Conservation (phyloP, 2,888 invertebrate species). For the Oscheius sp. region DNA sequence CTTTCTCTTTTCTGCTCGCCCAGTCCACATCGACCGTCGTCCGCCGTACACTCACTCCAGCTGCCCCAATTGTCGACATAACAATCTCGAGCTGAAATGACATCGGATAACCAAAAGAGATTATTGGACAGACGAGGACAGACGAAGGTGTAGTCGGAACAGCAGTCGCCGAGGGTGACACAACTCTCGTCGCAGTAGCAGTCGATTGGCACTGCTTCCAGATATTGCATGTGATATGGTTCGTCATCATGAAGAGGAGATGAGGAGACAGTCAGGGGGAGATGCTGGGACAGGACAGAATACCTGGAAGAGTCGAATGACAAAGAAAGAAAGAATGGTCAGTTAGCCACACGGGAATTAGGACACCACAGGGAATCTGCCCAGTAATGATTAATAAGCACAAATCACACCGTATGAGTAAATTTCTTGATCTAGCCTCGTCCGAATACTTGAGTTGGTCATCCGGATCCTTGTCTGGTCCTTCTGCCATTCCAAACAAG, state of each 20-base stretch:
- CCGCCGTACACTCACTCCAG: slow-evolving; percentile 60
- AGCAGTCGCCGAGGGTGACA: slow-evolving; percentile 65
- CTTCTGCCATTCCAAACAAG: slow-evolving; percentile 52
- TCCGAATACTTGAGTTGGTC: slow-evolving; percentile 48
- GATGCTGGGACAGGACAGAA: slow-evolving; percentile 61
- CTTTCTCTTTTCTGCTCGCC: slow-evolving; percentile 38
- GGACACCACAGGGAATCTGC: not conserved
- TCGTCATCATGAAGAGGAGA: slow-evolving; percentile 24
- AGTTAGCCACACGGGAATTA: not conserved
- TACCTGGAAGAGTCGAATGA: slow-evolving; percentile 50
- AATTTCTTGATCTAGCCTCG: slow-evolving; percentile 45
- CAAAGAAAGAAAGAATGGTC: slow-evolving; percentile 5
- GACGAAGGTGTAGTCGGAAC: slow-evolving; percentile 66
- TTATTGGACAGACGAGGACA: slow-evolving; percentile 58
- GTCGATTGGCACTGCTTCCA: slow-evolving; percentile 50
- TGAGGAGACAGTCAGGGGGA: slow-evolving; percentile 58
- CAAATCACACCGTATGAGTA: slow-evolving; percentile 61
- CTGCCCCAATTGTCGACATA: slow-evolving; percentile 57
- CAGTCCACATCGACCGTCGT: slow-evolving; percentile 58
- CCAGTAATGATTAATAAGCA: not conserved
- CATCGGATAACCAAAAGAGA: not conserved
- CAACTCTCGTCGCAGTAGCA: slow-evolving; percentile 70
- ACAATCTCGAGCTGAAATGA: slow-evolving; percentile 60
- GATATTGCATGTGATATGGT: slow-evolving; percentile 33
- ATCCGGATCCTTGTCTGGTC: slow-evolving; percentile 46